phyloP scores from a whole-genome alignment of 2,888 invertebrate species.

The Petrophora chlorosata region DNA sequence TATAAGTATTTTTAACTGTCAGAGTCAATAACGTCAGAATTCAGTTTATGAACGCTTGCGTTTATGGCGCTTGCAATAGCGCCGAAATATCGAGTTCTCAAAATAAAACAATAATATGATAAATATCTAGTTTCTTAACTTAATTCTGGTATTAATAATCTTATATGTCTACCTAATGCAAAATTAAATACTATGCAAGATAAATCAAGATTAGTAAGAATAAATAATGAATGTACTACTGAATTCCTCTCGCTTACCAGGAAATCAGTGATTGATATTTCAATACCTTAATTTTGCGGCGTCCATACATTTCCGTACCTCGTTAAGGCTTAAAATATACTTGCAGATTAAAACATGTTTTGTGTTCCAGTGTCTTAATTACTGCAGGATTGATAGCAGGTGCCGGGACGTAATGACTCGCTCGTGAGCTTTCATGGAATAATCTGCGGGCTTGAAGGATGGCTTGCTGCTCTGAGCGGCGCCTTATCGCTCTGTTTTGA shows the following conservation, averaged over 20 bases:
- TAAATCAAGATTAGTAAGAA: too few relatives aligned
- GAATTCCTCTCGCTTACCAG: neutral
- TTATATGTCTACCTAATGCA: too few relatives aligned
- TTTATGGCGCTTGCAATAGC: too few relatives aligned
- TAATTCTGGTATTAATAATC: too few relatives aligned
- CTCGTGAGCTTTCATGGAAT: slow-evolving; percentile 66
- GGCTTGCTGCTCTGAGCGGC: slow-evolving; percentile 34
- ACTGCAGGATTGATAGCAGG: slow-evolving; percentile 67
- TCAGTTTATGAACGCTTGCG: too few relatives aligned
- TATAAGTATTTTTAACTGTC: too few relatives aligned
- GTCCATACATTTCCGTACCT: slow-evolving; percentile 23
- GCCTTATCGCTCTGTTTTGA: slow-evolving; percentile 40
- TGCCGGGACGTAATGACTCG: slow-evolving; percentile 61
- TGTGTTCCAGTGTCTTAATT: slow-evolving; percentile 67
- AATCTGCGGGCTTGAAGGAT: slow-evolving; percentile 56
- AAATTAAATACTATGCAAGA: too few relatives aligned
- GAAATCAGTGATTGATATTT: slow-evolving; percentile 14
- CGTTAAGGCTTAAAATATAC: slow-evolving; percentile 42
- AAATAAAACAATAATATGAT: too few relatives aligned
- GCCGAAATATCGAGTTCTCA: too few relatives aligned
- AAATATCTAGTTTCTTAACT: too few relatives aligned
- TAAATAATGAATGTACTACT: neutral
- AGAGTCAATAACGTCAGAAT: too few relatives aligned
- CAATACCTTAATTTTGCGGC: slow-evolving; percentile 13
- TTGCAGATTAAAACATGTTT: slow-evolving; percentile 52